Evolutionary conservation across 2,888 invertebrate species (phyloP), one percentile per base, ranked within the genome.

Genomic region (Lasioglossum vierecki): DNA sequence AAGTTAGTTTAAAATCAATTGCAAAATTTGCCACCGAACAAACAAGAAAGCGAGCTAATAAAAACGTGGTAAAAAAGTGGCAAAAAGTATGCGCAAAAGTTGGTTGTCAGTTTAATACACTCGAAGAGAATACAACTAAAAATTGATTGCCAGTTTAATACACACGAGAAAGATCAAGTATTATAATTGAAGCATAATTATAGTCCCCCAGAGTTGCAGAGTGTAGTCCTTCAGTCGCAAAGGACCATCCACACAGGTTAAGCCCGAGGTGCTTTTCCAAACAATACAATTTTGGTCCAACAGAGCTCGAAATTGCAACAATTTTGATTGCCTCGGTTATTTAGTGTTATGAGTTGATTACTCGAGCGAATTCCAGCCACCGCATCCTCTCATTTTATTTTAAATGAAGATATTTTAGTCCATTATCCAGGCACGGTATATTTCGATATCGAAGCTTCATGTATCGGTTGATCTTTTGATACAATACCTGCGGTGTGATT

Each of bases 361-460:
- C n/a, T n/a, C 41, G 18, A 11, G 68, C 41, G 41, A 68, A n/a
- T 39, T 68, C 68, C 68, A n/a, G 68, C 39, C 0, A 11, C 39
- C 39, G 1, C 4, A 15, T n/a, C 22, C 5, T 22, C 68, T 68
- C 68, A 39, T 68, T 68, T 68, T 39, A 39, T 68, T 68, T n/a
- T 9, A 22, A 68, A 39, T 41, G 39, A 22, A 39, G 41, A 68
- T 68, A 68, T 68, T 68, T 68, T 68, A 68, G 68, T 41, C 41
- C 11, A 68, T 68, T 68, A 68, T 68, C 13, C 68, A 22, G 35
- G 0, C 35, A 18, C 35, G 9, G 22, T 8, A n/a, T 39, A n/a
- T 68, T 41, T 68, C 68, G 68, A 41, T 68, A 68, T 68, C 68
- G 68, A 22, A 68, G 68, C 41, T 68, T 39, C n/a, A 35, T n/a